These are phyloP conservation scores for Labeo calbasu DNA, from an alignment of 2,797 vertebrate genomes.

Conservation along the genomic window DNA sequence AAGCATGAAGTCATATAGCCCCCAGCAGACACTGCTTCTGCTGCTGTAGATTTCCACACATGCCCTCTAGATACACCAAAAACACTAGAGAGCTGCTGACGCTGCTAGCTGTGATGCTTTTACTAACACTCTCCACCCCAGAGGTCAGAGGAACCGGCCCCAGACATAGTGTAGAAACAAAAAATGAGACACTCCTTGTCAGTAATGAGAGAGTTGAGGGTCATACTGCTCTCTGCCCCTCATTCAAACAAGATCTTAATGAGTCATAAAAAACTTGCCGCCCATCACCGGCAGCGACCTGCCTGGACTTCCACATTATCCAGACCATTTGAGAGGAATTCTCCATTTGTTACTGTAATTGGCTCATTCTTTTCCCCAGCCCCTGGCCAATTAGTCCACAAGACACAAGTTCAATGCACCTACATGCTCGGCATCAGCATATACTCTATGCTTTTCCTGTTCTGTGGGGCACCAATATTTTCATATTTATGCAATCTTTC, in stretches of 20 bases:
- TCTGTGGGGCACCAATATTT: neutral
- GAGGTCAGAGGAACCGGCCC: slow-evolving; percentile 5
- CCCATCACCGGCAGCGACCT: slow-evolving; percentile 19
- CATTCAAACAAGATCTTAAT: slow-evolving; percentile 48
- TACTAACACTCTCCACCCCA: slow-evolving; percentile 2
- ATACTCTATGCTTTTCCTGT: neutral
- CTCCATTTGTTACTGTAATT: slow-evolving; percentile 75
- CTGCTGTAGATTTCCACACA: slow-evolving; percentile 5
- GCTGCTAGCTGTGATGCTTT: neutral
- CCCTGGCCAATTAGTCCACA: slow-evolving; percentile 42
- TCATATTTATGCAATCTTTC: neutral
- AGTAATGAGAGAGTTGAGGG: slow-evolving; percentile 49
- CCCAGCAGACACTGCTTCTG: neutral
- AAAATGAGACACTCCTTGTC: slow-evolving; percentile 18
- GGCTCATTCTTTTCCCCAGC: slow-evolving; percentile 55
- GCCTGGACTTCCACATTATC: slow-evolving; percentile 65
- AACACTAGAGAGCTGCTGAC: slow-evolving; percentile 5
- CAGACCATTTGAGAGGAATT: slow-evolving; percentile 66
- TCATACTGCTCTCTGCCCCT: slow-evolving; percentile 31
- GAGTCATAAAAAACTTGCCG: slow-evolving; percentile 43
- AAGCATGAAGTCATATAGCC: slow-evolving; percentile 17
- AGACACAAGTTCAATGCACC: slow-evolving; percentile 3
- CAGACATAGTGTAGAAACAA: neutral
- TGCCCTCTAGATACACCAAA: neutral
- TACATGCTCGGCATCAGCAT: neutral